Evolutionary conservation across 1,140 invertebrate species (phyloP), one percentile per base, ranked within the genome.

Genomic region (Orius laevigatus): DNA sequence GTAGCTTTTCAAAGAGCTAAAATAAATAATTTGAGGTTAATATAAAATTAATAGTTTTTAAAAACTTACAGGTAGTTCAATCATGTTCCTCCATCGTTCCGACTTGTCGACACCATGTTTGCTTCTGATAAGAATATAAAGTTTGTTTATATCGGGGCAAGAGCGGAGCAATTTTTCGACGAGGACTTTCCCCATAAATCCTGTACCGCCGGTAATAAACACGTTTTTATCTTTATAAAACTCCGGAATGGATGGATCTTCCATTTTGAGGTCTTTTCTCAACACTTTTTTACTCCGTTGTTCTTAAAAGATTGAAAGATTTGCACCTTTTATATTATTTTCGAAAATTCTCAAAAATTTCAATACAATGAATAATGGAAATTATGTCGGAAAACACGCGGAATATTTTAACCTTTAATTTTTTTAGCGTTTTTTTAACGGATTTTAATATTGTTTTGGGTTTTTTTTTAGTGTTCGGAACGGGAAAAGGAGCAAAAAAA

Each of bases 161-260:
- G 67, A 75, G 51, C 84, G 68, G 12, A 92, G 66, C 12, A 93
- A 61, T 66, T 92, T 92, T 63, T 92, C 85, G 14, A 91, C 71
- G 8, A 77, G 58, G 10, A 74, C 76, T 70, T 84, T 85, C 9
- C 82, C 82, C 61, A 85, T 70, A 64, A 85, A 86, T 51, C 82
- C 82, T 16, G 78, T 82, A 14, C 70, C 75, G 39, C 76, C 75
- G 14, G 76, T 78, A 55, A 78, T 63, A 59, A 86, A 79, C 49
- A 78, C 66, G 60, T 65, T 66, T 60, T 74, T 70, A 51, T 70
- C 67, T 2, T 31, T 38, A 20, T 49, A 56, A 45, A 56, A 58
- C 32, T 46, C 11, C 11, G 43, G 43, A 12, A 45, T 45, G 11
- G 25, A n/a, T 3, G 43, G 43, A n/a, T 25, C 25, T 25, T 25